Percentiles rank a stretch among this genome's conserved stretches.
phyloP scores from a whole-genome alignment of 1,140 invertebrate species.

The Zaprionus gabonicus region DNA sequence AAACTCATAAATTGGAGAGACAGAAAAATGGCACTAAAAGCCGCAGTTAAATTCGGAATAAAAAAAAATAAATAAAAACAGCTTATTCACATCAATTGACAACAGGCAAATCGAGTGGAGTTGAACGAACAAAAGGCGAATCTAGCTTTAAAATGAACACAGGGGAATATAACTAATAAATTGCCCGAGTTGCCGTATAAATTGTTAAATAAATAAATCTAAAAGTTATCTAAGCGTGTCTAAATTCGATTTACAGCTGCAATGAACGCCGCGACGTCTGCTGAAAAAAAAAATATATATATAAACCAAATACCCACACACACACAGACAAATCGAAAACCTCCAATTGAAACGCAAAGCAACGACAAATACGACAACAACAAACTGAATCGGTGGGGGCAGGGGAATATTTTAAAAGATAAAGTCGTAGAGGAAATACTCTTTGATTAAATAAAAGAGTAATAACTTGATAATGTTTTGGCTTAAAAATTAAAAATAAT shows the following conservation, averaged over 20 bases:
- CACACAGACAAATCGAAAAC: constrained; percentile 27
- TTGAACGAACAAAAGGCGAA: constrained; percentile 9
- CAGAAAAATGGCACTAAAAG: background rate
- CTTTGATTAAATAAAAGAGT: background rate
- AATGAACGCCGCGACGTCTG: constrained; percentile 42
- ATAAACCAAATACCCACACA: constrained; percentile 8
- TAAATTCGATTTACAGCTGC: constrained; percentile 69
- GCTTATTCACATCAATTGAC: background rate
- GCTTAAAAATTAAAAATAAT: no score
- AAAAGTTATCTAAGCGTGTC: constrained; percentile 74
- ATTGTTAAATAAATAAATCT: constrained; percentile 75
- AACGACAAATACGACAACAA: constrained; percentile 16
- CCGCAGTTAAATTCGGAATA: background rate
- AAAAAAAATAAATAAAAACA: no score
- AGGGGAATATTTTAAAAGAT: background rate
- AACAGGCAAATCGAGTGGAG: background rate
- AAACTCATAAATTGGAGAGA: background rate
- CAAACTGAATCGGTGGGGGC: background rate
- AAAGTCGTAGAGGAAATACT: background rate
- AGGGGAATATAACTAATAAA: constrained; percentile 52
- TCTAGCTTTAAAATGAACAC: constrained; percentile 35
- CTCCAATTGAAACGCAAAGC: constrained; percentile 32
- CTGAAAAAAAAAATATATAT: constrained; percentile 13
- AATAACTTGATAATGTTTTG: no score
- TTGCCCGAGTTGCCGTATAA: constrained; percentile 50